Evolutionary conservation across 2,888 invertebrate genomes (phyloP).

Genomic region (Tenthredo amoena): DNA sequence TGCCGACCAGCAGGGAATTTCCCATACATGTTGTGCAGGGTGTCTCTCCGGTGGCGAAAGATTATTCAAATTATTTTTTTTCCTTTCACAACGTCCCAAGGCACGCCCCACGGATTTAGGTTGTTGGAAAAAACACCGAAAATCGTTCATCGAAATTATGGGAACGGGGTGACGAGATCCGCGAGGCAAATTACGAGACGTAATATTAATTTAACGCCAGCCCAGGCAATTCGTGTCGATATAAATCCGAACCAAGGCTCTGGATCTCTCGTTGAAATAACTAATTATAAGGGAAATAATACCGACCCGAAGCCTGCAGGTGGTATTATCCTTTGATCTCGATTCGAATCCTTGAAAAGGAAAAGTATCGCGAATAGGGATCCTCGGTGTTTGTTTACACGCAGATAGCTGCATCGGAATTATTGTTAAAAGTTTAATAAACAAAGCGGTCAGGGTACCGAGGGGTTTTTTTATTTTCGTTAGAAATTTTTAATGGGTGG

Average conservation of each 20-base stretch:
- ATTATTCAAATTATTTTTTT: conserved; percentile 5
- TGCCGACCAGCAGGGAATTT: neutral
- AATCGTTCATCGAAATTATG: neutral
- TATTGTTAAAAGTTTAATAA: neutral
- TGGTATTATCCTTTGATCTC: neutral
- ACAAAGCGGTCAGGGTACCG: neutral
- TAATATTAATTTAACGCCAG: neutral
- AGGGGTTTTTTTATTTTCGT: neutral
- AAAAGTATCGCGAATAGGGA: neutral
- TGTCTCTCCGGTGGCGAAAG: neutral
- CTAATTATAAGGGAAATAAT: neutral
- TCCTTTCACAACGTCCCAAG: neutral
- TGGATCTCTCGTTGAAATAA: neutral
- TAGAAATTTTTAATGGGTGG: neutral
- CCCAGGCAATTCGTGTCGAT: neutral
- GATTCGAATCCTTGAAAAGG: neutral
- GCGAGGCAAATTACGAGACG: neutral
- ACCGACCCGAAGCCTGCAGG: neutral
- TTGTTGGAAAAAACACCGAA: neutral
- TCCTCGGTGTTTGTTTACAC: neutral
- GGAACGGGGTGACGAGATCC: neutral
- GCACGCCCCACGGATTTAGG: neutral
- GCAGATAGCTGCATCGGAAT: too few species aligned
- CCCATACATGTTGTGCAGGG: neutral
- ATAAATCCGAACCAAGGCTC: neutral